A percentile compares a stretch with the other conserved stretches of the same genome.
These are phyloP conservation scores for Oreotrochilus melanogaster DNA, from an alignment of 2,113 vertebrate species.

Conservation along the genomic window DNA sequence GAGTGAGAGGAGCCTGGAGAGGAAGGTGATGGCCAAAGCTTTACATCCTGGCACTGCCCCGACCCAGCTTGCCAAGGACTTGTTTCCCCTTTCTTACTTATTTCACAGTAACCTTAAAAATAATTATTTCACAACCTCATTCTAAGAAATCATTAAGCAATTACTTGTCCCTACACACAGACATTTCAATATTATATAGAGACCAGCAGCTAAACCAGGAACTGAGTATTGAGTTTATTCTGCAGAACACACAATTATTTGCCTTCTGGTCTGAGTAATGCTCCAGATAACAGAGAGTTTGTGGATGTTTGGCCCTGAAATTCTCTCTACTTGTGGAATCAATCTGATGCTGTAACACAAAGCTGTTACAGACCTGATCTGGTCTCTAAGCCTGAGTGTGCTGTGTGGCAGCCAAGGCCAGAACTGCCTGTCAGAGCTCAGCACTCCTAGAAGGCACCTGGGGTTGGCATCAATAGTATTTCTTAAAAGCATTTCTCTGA, in stretches of 20 bases:
- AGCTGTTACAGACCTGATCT: not conserved
- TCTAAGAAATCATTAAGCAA: not conserved
- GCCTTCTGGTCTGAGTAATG: not conserved
- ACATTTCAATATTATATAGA: not conserved
- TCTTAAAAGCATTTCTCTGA: not conserved
- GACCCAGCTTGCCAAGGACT: not conserved
- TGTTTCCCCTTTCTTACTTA: not conserved
- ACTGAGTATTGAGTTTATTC: not conserved
- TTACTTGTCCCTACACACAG: not conserved
- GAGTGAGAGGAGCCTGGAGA: not conserved
- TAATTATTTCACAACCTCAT: not conserved
- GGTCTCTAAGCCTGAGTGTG: not conserved
- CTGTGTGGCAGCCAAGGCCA: not conserved
- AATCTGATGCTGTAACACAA: not conserved
- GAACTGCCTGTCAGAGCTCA: not conserved
- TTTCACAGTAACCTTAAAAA: not conserved
- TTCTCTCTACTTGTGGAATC: not conserved
- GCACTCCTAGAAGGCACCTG: not conserved
- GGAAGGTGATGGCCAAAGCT: not conserved
- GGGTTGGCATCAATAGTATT: not conserved
- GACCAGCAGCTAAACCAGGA: not conserved
- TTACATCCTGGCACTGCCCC: not conserved
- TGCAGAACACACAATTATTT: not conserved
- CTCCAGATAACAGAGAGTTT: not conserved
- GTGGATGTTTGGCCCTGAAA: not conserved